A percentile compares a stretch with the other conserved stretches of the same genome.
These are phyloP conservation scores for Sandelia bainsii DNA, from an alignment of 2,797 vertebrate genomes.

Conservation along the genomic window DNA sequence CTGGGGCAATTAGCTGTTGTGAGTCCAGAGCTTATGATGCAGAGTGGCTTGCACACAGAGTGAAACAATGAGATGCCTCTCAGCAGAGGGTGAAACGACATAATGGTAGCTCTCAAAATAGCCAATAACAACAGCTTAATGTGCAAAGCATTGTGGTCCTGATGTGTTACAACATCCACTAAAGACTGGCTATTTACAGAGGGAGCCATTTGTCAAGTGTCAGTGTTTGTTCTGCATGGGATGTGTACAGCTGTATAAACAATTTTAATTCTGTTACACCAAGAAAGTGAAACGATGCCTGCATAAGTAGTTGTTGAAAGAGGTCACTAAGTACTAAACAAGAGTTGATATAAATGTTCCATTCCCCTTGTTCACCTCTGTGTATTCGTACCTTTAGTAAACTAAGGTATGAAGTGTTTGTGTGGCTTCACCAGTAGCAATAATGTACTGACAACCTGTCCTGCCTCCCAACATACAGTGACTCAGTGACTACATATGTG, in stretches of 20 bases:
- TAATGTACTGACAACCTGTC: neutral
- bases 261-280: neutral
- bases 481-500: neutral
- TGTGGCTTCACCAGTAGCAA: neutral
- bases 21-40: conserved; percentile 33
- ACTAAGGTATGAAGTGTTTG: neutral
- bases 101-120: conserved; percentile 24
- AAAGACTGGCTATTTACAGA: conserved; percentile 8
- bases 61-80: conserved; percentile 33
- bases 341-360: neutral
- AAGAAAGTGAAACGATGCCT: conserved; percentile 1
- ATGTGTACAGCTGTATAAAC: neutral
- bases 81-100: conserved; percentile 12
- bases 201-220: conserved; percentile 42
- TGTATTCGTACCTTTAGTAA: too few species aligned
- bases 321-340: neutral
- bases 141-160: conserved; percentile 4
- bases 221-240: neutral
- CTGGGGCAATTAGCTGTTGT: conserved; percentile 14
- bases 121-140: conserved; percentile 32
- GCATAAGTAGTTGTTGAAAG: too few species aligned
- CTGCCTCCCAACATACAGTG: too few species aligned
- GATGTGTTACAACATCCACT: conserved; percentile 4
- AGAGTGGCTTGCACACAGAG: conserved; percentile 19
- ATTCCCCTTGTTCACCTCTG: too few species aligned